Conservation (phyloP, 2,113 vertebrate genomes). For the Dromas ardeola region DNA sequence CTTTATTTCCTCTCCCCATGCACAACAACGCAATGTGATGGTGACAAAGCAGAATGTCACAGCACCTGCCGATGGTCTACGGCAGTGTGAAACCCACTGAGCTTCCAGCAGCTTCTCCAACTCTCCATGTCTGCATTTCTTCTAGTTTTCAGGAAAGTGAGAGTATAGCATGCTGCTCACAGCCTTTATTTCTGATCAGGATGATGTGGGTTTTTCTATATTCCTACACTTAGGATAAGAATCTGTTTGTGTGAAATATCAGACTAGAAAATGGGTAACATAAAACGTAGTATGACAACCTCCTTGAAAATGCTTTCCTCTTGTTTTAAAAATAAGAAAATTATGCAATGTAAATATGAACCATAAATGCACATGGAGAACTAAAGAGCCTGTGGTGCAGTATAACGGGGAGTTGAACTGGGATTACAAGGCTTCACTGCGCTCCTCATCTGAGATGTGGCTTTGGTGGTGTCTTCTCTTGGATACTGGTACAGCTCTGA, state of each 20-base stretch:
- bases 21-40: accelerated
- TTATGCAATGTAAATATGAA: not conserved
- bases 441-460: not conserved
- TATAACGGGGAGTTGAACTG: not conserved
- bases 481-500: not conserved
- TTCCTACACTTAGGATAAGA: not conserved
- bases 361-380: not conserved
- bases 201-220: not conserved
- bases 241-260: not conserved
- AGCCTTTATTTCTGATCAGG: not conserved
- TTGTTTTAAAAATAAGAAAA: not conserved
- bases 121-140: not conserved
- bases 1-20: not conserved
- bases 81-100: not conserved
- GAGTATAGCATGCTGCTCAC: not conserved
- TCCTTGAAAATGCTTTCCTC: not conserved
- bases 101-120: not conserved
- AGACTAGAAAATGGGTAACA: not conserved
- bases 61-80: accelerated
- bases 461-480: not conserved
- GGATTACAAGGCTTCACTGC: not conserved
- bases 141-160: not conserved
- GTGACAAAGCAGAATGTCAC: not conserved
- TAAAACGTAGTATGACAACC: not conserved
- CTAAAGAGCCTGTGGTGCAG: not conserved